Conservation (phyloP, 2,113 vertebrate genomes). For the Neofelis nebulosa region DNA sequence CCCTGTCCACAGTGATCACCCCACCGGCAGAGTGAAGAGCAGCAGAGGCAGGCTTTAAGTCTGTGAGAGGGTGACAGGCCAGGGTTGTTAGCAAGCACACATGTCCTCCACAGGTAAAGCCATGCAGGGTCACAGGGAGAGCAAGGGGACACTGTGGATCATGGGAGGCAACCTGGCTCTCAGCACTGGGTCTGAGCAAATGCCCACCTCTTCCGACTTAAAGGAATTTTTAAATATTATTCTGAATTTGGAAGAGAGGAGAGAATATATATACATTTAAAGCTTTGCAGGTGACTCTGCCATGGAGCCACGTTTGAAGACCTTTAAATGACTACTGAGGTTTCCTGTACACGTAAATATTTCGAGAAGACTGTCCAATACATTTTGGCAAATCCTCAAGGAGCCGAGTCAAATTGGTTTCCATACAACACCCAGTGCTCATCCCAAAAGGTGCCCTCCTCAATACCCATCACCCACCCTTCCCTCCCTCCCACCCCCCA, state of each 20-base stretch:
- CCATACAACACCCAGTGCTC: no score
- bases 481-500: no score
- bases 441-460: no score
- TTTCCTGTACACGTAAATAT: background rate
- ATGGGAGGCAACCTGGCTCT: background rate
- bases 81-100: background rate
- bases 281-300: background rate
- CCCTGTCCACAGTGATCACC: background rate
- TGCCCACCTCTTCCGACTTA: background rate
- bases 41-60: background rate
- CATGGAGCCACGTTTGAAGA: background rate
- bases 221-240: background rate
- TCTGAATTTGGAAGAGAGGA: background rate
- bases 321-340: background rate
- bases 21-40: background rate
- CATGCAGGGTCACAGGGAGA: background rate
- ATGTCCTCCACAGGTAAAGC: no score
- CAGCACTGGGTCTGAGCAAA: background rate
- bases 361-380: background rate
- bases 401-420: background rate
- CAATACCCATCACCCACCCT: no score
- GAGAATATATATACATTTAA: background rate
- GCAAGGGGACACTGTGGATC: rapidly evolving
- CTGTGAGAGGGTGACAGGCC: no score
- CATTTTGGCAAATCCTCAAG: background rate